phyloP scores from a whole-genome alignment of 2,888 invertebrate species.

The Plebejus melissa region DNA sequence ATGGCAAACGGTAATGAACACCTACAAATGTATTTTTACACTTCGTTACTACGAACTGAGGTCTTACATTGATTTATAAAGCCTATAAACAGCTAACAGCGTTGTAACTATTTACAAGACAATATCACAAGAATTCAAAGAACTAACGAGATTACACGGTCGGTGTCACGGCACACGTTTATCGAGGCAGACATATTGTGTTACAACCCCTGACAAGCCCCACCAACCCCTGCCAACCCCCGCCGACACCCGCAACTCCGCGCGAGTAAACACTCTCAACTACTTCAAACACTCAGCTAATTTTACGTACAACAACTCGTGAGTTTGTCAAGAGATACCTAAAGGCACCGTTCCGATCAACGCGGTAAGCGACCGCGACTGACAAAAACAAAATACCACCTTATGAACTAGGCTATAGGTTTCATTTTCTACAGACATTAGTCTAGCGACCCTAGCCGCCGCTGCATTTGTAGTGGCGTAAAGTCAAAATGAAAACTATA shows the following conservation, averaged over 20 bases:
- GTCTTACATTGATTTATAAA: constrained; percentile 14
- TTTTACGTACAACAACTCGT: constrained; percentile 31
- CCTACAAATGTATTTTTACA: neutral
- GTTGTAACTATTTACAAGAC: neutral
- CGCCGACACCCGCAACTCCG: constrained; percentile 28
- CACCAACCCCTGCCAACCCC: constrained; percentile 14
- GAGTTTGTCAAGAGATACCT: constrained; percentile 16
- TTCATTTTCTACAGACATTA: too few species aligned
- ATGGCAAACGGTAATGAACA: neutral
- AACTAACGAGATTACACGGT: constrained; percentile 38
- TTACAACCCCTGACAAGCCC: constrained; percentile 34
- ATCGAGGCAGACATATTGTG: constrained; percentile 40
- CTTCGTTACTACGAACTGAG: neutral
- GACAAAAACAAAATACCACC: too few species aligned
- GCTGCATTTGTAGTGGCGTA: too few species aligned
- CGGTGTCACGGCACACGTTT: constrained; percentile 38
- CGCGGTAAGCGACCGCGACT: too few species aligned
- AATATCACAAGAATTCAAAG: constrained; percentile 31
- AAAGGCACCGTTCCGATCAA: too few species aligned
- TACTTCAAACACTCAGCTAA: constrained; percentile 38
- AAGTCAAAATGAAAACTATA: too few species aligned
- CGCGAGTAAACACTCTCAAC: constrained; percentile 36
- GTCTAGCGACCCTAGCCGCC: too few species aligned
- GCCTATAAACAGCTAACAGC: neutral
- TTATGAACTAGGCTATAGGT: too few species aligned